These are phyloP conservation scores for Andinoacara biseriatus DNA, from an alignment of 2,113 vertebrate genomes.

Conservation along the genomic window DNA sequence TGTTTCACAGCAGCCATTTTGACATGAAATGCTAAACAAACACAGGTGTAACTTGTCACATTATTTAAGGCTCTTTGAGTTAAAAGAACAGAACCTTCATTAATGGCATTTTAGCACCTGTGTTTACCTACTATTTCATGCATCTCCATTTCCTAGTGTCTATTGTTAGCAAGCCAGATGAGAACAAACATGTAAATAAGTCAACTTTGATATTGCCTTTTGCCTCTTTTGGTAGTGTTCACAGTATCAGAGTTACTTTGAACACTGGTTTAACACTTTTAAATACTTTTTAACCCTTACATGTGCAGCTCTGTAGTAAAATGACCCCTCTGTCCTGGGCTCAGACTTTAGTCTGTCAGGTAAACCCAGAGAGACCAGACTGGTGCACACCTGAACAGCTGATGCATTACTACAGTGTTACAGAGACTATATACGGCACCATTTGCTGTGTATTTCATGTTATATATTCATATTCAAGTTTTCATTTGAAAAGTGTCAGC, in stretches of 20 bases:
- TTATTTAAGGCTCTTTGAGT: background rate
- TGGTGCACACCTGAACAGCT: background rate
- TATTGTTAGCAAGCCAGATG: background rate
- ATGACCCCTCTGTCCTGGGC: background rate
- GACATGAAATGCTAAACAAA: background rate
- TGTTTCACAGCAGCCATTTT: background rate
- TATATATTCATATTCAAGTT: background rate
- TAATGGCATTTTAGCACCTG: background rate
- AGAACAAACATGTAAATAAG: background rate
- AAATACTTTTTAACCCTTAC: background rate
- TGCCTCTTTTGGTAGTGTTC: background rate
- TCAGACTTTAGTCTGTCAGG: fast-evolving
- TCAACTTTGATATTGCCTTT: background rate
- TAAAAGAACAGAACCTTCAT: background rate
- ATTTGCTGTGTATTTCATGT: background rate
- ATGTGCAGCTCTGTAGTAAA: background rate
- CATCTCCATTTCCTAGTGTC: background rate
- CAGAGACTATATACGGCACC: background rate
- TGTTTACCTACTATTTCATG: background rate
- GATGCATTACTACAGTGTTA: too few relatives aligned
- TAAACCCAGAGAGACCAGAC: background rate
- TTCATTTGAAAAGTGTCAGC: background rate
- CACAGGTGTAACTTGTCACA: background rate
- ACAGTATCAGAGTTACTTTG: background rate
- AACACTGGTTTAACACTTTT: background rate